Percentiles rank a stretch among this genome's conserved stretches.
These are phyloP conservation scores for Prionailurus viverrinus DNA, from an alignment of 2,113 vertebrate genomes.

Conservation along the genomic window DNA sequence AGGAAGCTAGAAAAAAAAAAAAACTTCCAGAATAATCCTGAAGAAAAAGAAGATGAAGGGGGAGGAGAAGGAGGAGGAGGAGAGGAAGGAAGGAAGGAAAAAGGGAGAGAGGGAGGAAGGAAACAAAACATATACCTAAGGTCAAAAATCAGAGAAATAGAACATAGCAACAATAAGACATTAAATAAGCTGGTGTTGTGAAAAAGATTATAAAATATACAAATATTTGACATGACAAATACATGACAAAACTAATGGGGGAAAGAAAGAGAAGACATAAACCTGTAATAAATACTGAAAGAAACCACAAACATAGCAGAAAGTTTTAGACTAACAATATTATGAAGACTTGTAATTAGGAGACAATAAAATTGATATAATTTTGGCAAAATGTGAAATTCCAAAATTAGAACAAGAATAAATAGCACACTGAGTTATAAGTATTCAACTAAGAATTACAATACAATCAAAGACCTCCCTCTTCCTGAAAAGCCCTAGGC, in stretches of 20 bases:
- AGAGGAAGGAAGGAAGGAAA: background rate
- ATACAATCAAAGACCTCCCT: background rate
- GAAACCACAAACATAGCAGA: background rate
- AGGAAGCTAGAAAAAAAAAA: background rate
- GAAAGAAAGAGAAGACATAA: background rate
- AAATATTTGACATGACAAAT: background rate
- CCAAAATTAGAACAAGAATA: conserved; percentile 4
- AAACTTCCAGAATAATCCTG: background rate
- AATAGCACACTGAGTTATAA: background rate
- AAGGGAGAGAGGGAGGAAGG: background rate
- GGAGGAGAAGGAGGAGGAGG: background rate
- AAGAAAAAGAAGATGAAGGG: background rate
- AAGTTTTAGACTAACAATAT: conserved; percentile 11
- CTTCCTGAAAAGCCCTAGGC: conserved; percentile 10
- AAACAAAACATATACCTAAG: background rate
- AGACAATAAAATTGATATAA: background rate
- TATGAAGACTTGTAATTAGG: background rate
- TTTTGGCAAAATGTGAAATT: conserved; percentile 48
- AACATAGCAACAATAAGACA: background rate
- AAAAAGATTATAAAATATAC: background rate
- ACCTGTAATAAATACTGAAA: background rate
- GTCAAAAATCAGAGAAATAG: background rate
- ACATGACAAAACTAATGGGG: background rate
- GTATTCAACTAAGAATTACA: background rate
- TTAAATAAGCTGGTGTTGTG: background rate